Evolutionary conservation across 1,140 invertebrate genomes (phyloP).

Genomic region (Drosophila yakuba): DNA sequence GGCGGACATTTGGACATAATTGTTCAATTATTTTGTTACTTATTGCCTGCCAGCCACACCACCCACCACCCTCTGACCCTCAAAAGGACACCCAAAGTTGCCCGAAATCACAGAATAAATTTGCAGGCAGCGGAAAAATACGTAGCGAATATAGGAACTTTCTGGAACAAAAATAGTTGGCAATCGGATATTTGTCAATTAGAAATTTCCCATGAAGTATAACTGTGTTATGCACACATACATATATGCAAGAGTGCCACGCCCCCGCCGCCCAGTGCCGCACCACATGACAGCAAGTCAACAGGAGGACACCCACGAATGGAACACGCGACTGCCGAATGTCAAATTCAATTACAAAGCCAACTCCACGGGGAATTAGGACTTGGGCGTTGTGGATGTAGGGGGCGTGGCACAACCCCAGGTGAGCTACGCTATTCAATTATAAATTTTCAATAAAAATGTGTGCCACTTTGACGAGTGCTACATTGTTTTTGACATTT

Average conservation of each 20-base stretch:
- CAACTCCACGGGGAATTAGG: constrained; percentile 5
- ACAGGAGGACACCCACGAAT: constrained; percentile 39
- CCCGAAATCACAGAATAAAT: constrained; percentile 3
- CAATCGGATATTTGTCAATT: constrained; percentile 58
- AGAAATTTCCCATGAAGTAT: constrained; percentile 30
- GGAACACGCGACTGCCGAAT: constrained; percentile 52
- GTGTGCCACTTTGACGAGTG: constrained; percentile 41
- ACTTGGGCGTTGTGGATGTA: background rate
- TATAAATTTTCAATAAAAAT: constrained; percentile 81
- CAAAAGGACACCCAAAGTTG: background rate
- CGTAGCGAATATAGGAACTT: background rate
- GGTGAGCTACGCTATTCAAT: constrained; percentile 79
- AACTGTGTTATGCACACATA: constrained; percentile 1
- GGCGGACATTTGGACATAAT: constrained; percentile 84
- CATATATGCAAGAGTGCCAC: constrained; percentile 6
- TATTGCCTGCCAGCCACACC: constrained; percentile 62
- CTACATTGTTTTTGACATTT: constrained; percentile 73
- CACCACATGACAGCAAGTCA: constrained; percentile 38
- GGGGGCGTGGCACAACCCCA: constrained; percentile 52
- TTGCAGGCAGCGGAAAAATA: constrained; percentile 2
- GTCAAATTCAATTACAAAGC: constrained; percentile 76
- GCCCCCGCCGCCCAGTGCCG: constrained; percentile 24
- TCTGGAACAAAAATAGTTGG: no score
- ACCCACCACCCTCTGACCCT: constrained; percentile 4
- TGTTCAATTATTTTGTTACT: constrained; percentile 84